A percentile compares a stretch with the other conserved stretches of the same genome.
These are phyloP conservation scores for Microtus ochrogaster DNA, from an alignment of 2,113 vertebrate species.

Conservation along the genomic window DNA sequence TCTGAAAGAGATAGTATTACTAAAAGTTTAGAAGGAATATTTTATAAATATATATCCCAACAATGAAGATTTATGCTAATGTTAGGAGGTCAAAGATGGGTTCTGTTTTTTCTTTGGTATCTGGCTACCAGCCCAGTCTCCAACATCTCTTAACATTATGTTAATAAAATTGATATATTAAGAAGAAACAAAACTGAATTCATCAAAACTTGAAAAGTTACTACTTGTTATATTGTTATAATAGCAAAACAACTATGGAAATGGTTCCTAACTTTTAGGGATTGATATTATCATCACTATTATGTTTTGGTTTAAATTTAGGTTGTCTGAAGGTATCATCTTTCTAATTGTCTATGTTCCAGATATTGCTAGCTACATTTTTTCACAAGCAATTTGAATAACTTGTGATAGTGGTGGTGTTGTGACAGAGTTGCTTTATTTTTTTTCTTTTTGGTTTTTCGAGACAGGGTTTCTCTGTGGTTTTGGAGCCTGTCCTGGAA, in stretches of 20 bases:
- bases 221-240: neutral
- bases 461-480: no score
- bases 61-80: neutral
- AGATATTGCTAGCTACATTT: conserved; percentile 11
- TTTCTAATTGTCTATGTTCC: neutral
- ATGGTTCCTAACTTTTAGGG: neutral
- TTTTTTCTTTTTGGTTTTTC: no score
- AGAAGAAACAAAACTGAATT: neutral
- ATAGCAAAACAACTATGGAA: neutral
- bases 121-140: neutral
- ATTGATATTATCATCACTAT: neutral
- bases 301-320: conserved; percentile 25
- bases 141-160: neutral
- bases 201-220: neutral
- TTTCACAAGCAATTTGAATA: neutral
- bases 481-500: no score
- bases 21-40: neutral
- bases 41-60: neutral
- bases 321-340: neutral
- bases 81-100: neutral
- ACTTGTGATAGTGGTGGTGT: neutral
- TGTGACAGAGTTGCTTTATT: neutral
- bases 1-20: neutral
- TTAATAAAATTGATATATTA: neutral
- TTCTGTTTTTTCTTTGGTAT: neutral